These are phyloP conservation scores for Astropecten irregularis DNA, from an alignment of 53 echinoderm and acorn worm species.

Conservation along the genomic window DNA sequence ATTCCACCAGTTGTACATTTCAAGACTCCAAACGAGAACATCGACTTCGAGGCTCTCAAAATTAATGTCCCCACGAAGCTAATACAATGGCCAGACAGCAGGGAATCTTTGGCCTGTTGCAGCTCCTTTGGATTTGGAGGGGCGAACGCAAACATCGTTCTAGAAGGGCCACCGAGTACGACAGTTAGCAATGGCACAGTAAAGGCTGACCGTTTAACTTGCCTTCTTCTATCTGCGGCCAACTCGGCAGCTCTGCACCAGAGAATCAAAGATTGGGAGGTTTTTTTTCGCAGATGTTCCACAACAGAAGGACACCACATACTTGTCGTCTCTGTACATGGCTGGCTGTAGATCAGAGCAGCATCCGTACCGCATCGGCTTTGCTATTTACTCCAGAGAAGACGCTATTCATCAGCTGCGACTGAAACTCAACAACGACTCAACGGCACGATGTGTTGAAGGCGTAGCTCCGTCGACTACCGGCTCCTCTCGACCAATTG, in stretches of 20 bases:
- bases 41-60: constrained; percentile 52
- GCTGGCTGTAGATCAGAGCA: constrained; percentile 50
- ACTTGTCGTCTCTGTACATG: too few relatives aligned
- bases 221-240: constrained; percentile 60
- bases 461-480: constrained; percentile 24
- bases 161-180: constrained; percentile 1
- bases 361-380: constrained; percentile 44
- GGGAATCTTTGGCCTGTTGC: constrained; percentile 28
- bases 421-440: background rate
- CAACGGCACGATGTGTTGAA: constrained; percentile 11
- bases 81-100: constrained; percentile 44
- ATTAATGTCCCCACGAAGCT: constrained; percentile 29
- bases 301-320: too few relatives aligned
- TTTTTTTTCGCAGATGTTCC: too few relatives aligned
- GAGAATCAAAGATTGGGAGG: constrained; percentile 41
- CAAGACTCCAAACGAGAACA: constrained; percentile 55
- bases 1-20: constrained; percentile 71
- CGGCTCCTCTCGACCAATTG: constrained; percentile 11
- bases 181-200: too few relatives aligned
- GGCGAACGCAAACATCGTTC: constrained; percentile 63
- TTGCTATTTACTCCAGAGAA: constrained; percentile 37
- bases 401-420: constrained; percentile 45
- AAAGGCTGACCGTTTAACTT: too few relatives aligned
- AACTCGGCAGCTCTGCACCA: constrained; percentile 44
- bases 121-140: constrained; percentile 75